A percentile compares a stretch with the other conserved stretches of the same genome.
phyloP scores from a whole-genome alignment of 1,140 invertebrate species.

The Sycophila sp. region DNA sequence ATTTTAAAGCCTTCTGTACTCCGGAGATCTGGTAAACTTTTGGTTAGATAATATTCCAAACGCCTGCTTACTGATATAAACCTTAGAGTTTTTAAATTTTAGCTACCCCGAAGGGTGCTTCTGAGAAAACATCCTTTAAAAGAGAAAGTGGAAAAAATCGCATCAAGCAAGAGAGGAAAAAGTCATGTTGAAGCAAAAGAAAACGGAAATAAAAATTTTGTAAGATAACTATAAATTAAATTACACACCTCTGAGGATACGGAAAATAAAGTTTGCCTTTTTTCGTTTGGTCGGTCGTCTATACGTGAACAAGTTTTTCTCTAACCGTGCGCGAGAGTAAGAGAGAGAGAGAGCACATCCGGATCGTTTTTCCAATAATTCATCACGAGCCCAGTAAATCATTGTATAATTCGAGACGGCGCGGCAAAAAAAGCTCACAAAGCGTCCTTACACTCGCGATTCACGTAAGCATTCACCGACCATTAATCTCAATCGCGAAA shows the following conservation, averaged over 20 bases:
- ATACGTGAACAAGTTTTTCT: background rate
- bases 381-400: slow-evolving; percentile 33
- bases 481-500: slow-evolving; percentile 37
- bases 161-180: background rate
- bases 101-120: too few species aligned
- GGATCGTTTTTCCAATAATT: slow-evolving; percentile 36
- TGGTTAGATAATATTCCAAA: too few species aligned
- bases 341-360: background rate
- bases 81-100: too few species aligned
- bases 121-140: too few species aligned
- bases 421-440: slow-evolving; percentile 14
- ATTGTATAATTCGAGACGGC: slow-evolving; percentile 33
- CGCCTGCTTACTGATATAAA: too few species aligned
- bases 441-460: slow-evolving; percentile 31
- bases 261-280: background rate
- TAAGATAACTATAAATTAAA: slow-evolving; percentile 36
- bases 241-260: slow-evolving; percentile 22
- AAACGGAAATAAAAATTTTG: slow-evolving; percentile 26
- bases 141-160: background rate
- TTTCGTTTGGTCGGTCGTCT: background rate
- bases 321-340: background rate
- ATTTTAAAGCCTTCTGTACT: too few species aligned
- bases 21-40: too few species aligned
- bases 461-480: slow-evolving; percentile 18
- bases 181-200: slow-evolving; percentile 4